phyloP scores from a whole-genome alignment of 2,888 invertebrate species.

The Polyommatus iphigenia region DNA sequence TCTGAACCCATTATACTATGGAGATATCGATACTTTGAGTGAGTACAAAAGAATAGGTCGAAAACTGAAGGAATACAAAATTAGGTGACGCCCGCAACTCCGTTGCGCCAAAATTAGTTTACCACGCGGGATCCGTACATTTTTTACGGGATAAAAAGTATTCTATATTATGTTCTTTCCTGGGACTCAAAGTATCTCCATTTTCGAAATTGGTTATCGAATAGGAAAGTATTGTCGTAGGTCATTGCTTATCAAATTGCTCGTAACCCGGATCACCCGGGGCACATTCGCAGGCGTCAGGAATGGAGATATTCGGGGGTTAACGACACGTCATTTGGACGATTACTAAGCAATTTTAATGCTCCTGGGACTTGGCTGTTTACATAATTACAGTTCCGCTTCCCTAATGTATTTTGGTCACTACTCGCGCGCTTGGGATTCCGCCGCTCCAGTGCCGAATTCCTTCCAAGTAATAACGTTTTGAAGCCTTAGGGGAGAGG shows the following conservation, averaged over 20 bases:
- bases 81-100: too few species aligned
- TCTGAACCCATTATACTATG: too few species aligned
- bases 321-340: constrained; percentile 26
- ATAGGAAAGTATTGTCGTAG: not conserved
- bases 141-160: too few species aligned
- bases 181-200: too few species aligned
- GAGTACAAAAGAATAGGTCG: too few species aligned
- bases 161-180: not conserved
- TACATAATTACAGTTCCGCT: constrained; percentile 28
- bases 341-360: constrained; percentile 30
- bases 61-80: too few species aligned
- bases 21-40: too few species aligned
- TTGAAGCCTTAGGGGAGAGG: not conserved
- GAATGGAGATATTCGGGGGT: constrained; percentile 17
- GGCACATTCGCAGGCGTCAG: constrained; percentile 11
- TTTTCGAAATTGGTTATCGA: not conserved
- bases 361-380: constrained; percentile 22
- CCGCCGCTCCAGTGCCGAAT: constrained; percentile 1
- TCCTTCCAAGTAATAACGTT: constrained; percentile 13
- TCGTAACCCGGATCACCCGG: not conserved
- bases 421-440: constrained; percentile 11
- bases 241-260: constrained; percentile 17
- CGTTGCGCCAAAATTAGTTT: too few species aligned
- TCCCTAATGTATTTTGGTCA: constrained; percentile 27
- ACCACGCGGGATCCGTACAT: too few species aligned